A percentile compares a stretch with the other conserved stretches of the same genome.
phyloP scores from a whole-genome alignment of 2,113 vertebrate species.

The Syrmaticus mikado region DNA sequence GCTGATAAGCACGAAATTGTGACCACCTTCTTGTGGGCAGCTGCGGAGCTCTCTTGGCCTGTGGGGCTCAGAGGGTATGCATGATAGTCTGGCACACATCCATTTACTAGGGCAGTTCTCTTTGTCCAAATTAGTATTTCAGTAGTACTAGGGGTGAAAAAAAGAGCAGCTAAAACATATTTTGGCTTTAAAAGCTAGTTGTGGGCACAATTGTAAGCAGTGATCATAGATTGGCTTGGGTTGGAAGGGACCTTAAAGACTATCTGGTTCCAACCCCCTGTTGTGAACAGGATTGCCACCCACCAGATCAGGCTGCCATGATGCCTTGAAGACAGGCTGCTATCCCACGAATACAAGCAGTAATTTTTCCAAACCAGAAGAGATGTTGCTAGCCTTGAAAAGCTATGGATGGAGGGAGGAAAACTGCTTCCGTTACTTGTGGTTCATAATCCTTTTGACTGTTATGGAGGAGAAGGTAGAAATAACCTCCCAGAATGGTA shows the following conservation, averaged over 20 bases:
- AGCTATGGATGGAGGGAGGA: neutral
- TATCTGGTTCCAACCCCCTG: too few species aligned
- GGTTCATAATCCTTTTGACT: slow-evolving; percentile 16
- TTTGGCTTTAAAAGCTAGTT: neutral
- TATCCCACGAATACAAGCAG: neutral
- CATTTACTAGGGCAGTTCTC: neutral
- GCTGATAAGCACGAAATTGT: neutral
- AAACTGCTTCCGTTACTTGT: neutral
- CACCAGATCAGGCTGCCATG: too few species aligned
- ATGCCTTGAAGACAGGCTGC: neutral
- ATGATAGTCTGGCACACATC: neutral
- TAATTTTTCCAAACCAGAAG: neutral
- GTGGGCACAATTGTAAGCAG: neutral
- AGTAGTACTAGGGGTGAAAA: neutral
- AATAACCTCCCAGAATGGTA: neutral
- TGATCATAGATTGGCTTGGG: too few species aligned
- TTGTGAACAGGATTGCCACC: too few species aligned
- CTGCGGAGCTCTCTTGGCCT: neutral
- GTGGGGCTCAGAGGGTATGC: neutral
- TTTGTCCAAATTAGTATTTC: neutral
- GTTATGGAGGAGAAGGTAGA: neutral
- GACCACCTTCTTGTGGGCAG: neutral
- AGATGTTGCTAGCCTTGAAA: neutral
- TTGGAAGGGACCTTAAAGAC: too few species aligned
- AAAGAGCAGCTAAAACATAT: neutral